Percentiles rank a stretch among this genome's conserved stretches.
Conservation (phyloP, 1,140 invertebrate species). For the Penaeus vannamei region DNA sequence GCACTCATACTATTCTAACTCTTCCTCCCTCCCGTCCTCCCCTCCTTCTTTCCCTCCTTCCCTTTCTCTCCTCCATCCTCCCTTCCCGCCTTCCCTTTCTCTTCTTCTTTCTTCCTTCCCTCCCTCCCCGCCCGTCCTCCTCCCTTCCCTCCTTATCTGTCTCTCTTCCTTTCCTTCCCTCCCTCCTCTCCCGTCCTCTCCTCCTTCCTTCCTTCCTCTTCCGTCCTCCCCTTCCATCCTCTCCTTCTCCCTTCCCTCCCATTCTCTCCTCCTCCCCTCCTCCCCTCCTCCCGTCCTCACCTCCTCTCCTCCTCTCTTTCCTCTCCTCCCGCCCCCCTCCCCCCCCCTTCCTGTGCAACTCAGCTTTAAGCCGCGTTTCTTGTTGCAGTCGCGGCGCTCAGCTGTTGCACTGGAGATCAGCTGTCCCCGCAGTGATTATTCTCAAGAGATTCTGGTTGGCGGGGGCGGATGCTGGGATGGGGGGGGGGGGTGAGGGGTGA, state of each 20-base stretch:
- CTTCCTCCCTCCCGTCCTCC: background rate
- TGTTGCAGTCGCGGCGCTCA: too few species aligned
- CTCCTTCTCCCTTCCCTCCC: background rate
- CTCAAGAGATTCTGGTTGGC: background rate
- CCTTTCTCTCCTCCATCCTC: background rate
- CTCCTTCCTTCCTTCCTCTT: background rate
- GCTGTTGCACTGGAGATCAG: too few species aligned
- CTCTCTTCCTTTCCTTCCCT: background rate
- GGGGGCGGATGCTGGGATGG: background rate
- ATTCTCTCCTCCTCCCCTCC: background rate
- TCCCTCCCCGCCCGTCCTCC: too few species aligned
- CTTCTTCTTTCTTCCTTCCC: background rate
- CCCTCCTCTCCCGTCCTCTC: background rate
- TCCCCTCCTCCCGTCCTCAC: too few species aligned
- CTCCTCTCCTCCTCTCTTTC: too few species aligned
- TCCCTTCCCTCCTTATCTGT: background rate
- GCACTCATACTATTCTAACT: too few species aligned
- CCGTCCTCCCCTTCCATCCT: slow-evolving; percentile 4
- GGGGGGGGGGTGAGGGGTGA: background rate
- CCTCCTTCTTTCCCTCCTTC: background rate
- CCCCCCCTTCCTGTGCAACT: too few species aligned
- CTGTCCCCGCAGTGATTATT: too few species aligned
- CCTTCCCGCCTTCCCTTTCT: background rate
- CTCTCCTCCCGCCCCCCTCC: too few species aligned
- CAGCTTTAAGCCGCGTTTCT: too few species aligned